A percentile compares a stretch with the other conserved stretches of the same genome.
phyloP scores from a whole-genome alignment of 2,797 vertebrate genomes.

The Anguilla pacifica region DNA sequence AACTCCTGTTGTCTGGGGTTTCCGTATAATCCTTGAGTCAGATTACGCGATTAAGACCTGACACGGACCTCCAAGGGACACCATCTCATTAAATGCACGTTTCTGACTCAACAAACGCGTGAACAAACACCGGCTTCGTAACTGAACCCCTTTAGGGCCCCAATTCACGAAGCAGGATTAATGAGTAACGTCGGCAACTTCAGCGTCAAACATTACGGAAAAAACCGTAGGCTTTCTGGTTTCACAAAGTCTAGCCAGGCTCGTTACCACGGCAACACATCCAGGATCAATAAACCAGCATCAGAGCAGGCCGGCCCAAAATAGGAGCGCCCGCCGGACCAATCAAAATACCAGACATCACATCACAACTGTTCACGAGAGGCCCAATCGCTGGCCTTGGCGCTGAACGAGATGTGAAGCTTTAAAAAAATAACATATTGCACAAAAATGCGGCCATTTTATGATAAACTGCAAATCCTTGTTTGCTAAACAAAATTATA shows the following conservation, averaged over 20 bases:
- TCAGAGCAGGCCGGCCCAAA: background rate
- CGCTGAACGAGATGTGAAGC: background rate
- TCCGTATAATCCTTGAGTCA: background rate
- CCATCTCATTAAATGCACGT: background rate
- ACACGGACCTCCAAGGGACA: background rate
- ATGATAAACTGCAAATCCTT: background rate
- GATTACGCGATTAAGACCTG: background rate
- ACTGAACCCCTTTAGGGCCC: background rate
- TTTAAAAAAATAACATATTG: background rate
- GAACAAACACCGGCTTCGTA: background rate
- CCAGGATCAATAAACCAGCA: background rate
- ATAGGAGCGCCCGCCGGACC: background rate
- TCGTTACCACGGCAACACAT: slow-evolving; percentile 4
- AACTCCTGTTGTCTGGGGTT: background rate
- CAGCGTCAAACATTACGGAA: background rate
- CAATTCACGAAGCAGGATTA: slow-evolving; percentile 1
- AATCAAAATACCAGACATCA: background rate
- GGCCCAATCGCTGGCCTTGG: background rate
- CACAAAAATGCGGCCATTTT: background rate
- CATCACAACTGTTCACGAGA: background rate
- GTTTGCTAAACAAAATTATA: background rate
- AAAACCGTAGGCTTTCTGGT: background rate
- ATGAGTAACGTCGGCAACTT: background rate
- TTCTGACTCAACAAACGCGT: background rate
- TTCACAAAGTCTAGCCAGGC: background rate